Evolutionary conservation across 2,888 invertebrate genomes (phyloP), one percentile per base, ranked within the genome.

Genomic region (Brenthis daphne): DNA sequence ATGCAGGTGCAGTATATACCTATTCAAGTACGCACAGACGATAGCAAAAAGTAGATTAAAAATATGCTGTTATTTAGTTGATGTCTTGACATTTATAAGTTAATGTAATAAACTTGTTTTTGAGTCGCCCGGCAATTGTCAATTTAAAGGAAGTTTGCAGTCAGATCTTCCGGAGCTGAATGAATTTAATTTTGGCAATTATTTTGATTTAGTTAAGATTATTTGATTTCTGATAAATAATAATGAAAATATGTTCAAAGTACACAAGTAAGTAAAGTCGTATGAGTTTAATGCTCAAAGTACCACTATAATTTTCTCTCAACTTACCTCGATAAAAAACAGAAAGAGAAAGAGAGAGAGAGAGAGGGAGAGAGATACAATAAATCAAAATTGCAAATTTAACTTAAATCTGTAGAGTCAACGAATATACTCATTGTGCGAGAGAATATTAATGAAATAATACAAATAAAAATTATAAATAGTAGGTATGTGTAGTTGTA

Each of bases 91-190:
- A 76, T 84, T 82, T 88, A 84, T 86, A 86, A 86, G 86, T 85
- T 87, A 89, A 88, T 83, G 86, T 86, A 82, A 89, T 88, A 87
- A 87, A 81, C 75, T 82, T 81, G 82, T 85, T 86, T 82, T 82
- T 76, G 77, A 75, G 75, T 79, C 74, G 14, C 53, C 77, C 76
- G 80, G 80, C 80, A 82, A 85, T 82, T 85, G 60, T 55, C 51
- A 58, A 69, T 51, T 51, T 56, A 54, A 56, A 56, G 33, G 37
- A 61, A 67, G 37, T 61, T 61, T 37, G 51, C 61, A 37, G 50
- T 61, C 43, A 24, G 50, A 61, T 51, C 56, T 63, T 13, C 50
- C 55, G 61, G 37, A 24, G 29, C 54, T 61, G 33, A 2, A 48
- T 16, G 50, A 67, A 67, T 67, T 61, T 56, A 50, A 67, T 67